phyloP scores from a whole-genome alignment of 2,888 invertebrate genomes.

The Drosophila nigricruria region DNA sequence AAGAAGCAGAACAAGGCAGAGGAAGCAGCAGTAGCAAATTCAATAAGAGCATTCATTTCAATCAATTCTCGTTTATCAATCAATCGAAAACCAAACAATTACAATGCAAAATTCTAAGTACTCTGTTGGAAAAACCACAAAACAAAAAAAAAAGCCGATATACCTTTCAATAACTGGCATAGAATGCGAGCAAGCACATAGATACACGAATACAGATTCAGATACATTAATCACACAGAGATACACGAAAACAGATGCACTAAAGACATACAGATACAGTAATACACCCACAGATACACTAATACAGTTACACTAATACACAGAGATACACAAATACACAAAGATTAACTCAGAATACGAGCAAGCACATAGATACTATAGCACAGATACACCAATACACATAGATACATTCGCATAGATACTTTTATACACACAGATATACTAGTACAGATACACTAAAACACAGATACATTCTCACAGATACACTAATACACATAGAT shows the following conservation, averaged over 20 bases:
- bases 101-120: conserved; percentile 43
- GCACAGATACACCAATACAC: not conserved
- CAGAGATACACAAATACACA: not conserved
- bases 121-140: not conserved
- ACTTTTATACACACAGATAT: not conserved
- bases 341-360: not conserved
- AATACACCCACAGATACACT: too few relatives aligned
- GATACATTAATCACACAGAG: too few relatives aligned
- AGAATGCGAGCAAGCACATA: not conserved
- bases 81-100: conserved; percentile 10
- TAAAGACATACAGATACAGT: too few relatives aligned
- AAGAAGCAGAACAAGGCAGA: not conserved
- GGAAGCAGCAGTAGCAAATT: conserved; percentile 20
- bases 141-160: not conserved
- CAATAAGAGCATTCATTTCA: conserved; percentile 20
- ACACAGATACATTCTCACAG: too few relatives aligned
- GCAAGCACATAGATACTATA: not conserved
- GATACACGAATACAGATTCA: not conserved
- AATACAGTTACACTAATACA: not conserved
- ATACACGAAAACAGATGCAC: too few relatives aligned
- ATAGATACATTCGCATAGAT: not conserved
- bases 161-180: not conserved
- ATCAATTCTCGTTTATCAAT: conserved; percentile 18
- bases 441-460: too few relatives aligned
- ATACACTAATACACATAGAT: not conserved